Evolutionary conservation across 2,888 invertebrate genomes (phyloP).

Genomic region (Furcula furcula): DNA sequence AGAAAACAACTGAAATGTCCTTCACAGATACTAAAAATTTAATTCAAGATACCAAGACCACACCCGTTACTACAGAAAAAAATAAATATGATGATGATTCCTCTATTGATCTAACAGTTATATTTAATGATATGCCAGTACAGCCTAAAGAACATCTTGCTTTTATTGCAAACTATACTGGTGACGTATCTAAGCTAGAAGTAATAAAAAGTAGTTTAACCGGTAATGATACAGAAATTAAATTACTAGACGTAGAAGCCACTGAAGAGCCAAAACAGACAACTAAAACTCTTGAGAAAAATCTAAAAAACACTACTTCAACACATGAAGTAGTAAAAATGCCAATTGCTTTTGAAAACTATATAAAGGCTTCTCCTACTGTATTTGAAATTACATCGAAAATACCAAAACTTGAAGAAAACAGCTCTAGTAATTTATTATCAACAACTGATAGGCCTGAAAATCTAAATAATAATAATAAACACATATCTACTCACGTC

Average conservation of each 20-base stretch:
- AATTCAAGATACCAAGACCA: constrained; percentile 21
- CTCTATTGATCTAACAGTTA: constrained; percentile 60
- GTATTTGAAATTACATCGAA: constrained; percentile 57
- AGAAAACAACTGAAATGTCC: constrained; percentile 27
- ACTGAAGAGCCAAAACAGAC: constrained; percentile 18
- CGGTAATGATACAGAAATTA: constrained; percentile 28
- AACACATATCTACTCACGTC: constrained; percentile 8
- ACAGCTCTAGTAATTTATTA: constrained; percentile 9
- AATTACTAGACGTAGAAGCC: constrained; percentile 22
- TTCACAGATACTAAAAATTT: constrained; percentile 20
- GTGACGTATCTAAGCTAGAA: constrained; percentile 41
- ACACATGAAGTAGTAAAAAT: constrained; percentile 50
- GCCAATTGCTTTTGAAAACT: constrained; percentile 44
- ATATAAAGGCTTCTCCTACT: constrained; percentile 32
- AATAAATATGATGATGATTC: constrained; percentile 42
- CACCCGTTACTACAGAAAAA: constrained; percentile 16
- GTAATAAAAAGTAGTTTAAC: constrained; percentile 18
- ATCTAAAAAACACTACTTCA: constrained; percentile 21
- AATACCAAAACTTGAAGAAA: constrained; percentile 42
- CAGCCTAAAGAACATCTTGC: constrained; percentile 27
- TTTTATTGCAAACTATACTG: constrained; percentile 30
- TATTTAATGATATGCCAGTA: constrained; percentile 51
- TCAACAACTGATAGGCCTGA: constrained; percentile 4
- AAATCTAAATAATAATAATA: constrained; percentile 13
- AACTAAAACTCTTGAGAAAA: constrained; percentile 15